Conservation (phyloP, 2,888 invertebrate species). For the Lithophane socia region DNA sequence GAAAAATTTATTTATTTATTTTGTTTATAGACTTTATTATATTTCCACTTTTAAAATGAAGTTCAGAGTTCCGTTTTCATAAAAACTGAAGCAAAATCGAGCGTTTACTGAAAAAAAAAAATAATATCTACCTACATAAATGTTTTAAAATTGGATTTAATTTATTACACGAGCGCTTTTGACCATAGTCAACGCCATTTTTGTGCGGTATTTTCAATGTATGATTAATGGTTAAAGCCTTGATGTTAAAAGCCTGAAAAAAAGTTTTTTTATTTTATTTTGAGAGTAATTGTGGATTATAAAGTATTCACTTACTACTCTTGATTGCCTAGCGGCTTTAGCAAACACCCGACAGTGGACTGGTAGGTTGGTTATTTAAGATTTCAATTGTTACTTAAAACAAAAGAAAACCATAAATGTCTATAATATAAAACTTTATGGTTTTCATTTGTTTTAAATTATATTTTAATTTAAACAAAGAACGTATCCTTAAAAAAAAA, state of each 20-base stretch:
- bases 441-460: too few relatives aligned
- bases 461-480: constrained; percentile 12
- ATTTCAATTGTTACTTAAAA: constrained; percentile 13
- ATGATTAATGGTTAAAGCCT: constrained; percentile 56
- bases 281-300: neutral
- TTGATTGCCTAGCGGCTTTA: neutral
- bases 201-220: constrained; percentile 53
- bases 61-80: constrained; percentile 8
- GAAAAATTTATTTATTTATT: too few relatives aligned
- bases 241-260: constrained; percentile 26
- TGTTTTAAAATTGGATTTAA: constrained; percentile 55
- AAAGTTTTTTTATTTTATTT: neutral
- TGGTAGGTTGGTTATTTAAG: neutral
- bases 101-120: constrained; percentile 48
- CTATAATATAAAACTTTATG: too few relatives aligned
- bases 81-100: constrained; percentile 44
- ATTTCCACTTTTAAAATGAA: constrained; percentile 23
- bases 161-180: constrained; percentile 56
- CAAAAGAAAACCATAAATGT: constrained; percentile 14
- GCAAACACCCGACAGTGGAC: too few relatives aligned
- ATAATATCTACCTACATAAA: constrained; percentile 37
- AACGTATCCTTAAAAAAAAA: constrained; percentile 1
- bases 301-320: neutral
- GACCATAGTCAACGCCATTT: constrained; percentile 55
- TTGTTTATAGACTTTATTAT: constrained; percentile 9